Base-by-base conservation (phyloP, 2,797 vertebrate species). In the Capromys pilorides region DNA sequence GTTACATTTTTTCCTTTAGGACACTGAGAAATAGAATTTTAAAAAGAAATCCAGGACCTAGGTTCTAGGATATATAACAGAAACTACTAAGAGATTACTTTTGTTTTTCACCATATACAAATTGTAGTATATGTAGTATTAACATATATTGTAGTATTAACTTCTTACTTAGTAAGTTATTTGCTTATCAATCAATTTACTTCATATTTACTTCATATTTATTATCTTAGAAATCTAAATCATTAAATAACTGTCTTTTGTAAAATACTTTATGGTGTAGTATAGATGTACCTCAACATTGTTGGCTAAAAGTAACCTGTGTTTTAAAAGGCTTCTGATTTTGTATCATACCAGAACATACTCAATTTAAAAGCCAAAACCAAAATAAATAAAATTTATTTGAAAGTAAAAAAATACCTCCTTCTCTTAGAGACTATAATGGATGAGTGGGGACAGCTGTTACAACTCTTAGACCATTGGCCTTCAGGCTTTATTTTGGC, bases 301-400 rank as follows among this genome's bases (percentile, higher is more conserved):
- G 33, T 59, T 79, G 69, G 59, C 75, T 75, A 67, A 94, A 80
- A 85, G 51, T 54, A 49, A 49, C 62, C 69, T 90, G 13, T 41
- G 94, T 75, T 75, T 75, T 14, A 92, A 91, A 95, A 57, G 79
- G 2, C 31, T 81, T 95, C 57, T 67, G 83, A 79, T n/a, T 77
- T 49, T 79, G 1, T 92, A 77, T 94, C 73, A 67, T 93, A 64
- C 36, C 77, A 90, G 71, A 94, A 93, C 84, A 87, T 21, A 39
- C 9, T 89, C 77, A 78, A 33, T 41, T 80, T 67, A 84, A 89
- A 94, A 89, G 64, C 26, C 2, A 8, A 93, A 88, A 93, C n/a
- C 41, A 12, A 92, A 84, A 66, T 49, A 83, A 69, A 90, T 73
- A 57, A 93, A 78, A 88, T 45, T 91, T 83, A 41, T 88, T 90